Conservation (phyloP, 2,888 invertebrate species). For the Orthosia gracilis region DNA sequence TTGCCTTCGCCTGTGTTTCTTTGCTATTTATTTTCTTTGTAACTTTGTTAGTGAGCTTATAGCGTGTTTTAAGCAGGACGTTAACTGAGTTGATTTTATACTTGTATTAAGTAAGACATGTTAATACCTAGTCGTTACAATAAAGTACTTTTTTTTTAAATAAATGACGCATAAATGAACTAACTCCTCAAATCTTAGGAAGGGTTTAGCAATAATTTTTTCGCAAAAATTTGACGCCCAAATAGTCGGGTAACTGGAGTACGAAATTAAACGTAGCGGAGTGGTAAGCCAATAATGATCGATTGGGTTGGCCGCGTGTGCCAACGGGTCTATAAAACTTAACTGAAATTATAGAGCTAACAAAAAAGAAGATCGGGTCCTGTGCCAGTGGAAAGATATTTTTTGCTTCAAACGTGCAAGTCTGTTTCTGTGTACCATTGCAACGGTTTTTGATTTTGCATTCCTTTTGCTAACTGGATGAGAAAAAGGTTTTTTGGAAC, state of each 20-base stretch:
- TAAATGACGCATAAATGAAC: not conserved
- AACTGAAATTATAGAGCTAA: slow-evolving; percentile 49
- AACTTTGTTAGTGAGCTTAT: slow-evolving; percentile 34
- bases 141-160: no score
- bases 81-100: slow-evolving; percentile 11
- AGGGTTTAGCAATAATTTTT: slow-evolving; percentile 52
- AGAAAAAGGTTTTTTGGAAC: not conserved
- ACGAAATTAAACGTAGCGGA: slow-evolving; percentile 77
- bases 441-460: slow-evolving; percentile 16
- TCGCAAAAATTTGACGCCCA: slow-evolving; percentile 76
- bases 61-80: slow-evolving; percentile 13
- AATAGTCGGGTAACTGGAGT: slow-evolving; percentile 73
- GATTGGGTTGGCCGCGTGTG: slow-evolving; percentile 59
- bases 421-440: slow-evolving; percentile 4
- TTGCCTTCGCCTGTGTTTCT: slow-evolving; percentile 29
- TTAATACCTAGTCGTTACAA: not conserved
- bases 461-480: not conserved
- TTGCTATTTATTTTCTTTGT: slow-evolving; percentile 13
- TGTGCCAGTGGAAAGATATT: slow-evolving; percentile 43
- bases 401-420: slow-evolving; percentile 35
- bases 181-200: slow-evolving; percentile 16
- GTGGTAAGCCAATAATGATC: slow-evolving; percentile 73
- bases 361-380: slow-evolving; percentile 39
- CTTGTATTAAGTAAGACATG: slow-evolving; percentile 7
- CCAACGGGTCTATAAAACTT: slow-evolving; percentile 47